Evolutionary conservation across 2,113 vertebrate species (phyloP), one percentile per base, ranked within the genome.

Genomic region (Sorex fumeus): DNA sequence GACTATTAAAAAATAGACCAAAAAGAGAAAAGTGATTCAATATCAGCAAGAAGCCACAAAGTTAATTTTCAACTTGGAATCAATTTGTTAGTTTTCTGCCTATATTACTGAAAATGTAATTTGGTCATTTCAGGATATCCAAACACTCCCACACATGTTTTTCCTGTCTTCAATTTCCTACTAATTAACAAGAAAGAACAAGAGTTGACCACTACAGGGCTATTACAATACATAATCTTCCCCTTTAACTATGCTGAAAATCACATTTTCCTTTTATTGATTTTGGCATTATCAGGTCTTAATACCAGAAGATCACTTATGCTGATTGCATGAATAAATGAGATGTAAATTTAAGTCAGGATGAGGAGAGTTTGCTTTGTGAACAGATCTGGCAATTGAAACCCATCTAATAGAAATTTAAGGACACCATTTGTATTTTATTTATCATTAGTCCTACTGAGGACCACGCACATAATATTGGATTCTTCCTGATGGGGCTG

Each of bases 371-470:
- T 94, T 94, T 95, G 83, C 90, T 92, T 94, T 96, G 79, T 94
- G 88, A 95, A 95, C 91, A 93, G 75, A 91, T 94, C 88, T 86
- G 90, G 86, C 76, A 79, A 87, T 76, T 74, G n/a, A 50, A 95
- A 93, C 72, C 27, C 47, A 67, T 70, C 32, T 60, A 53, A 84
- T 82, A 70, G 32, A 95, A 60, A 57, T 84, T 90, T 84, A 93
- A 47, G 34, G 50, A 83, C 9, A 91, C 12, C 8, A 7, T 85
- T 95, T 53, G 78, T 91, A 90, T 93, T 94, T 94, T 90, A 90
- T 93, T 90, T 70, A 88, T 93, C 60, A 8, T 86, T 45, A 82
- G 18, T 13, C 27, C 13, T 69, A 60, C 82, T 45, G 32, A 84
- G 50, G 79, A 84, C 67, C 27, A 13, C 45, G 23, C 27, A 12